These are phyloP conservation scores for Dendrolimus pini DNA, from an alignment of 2,888 invertebrate species.

Conservation along the genomic window DNA sequence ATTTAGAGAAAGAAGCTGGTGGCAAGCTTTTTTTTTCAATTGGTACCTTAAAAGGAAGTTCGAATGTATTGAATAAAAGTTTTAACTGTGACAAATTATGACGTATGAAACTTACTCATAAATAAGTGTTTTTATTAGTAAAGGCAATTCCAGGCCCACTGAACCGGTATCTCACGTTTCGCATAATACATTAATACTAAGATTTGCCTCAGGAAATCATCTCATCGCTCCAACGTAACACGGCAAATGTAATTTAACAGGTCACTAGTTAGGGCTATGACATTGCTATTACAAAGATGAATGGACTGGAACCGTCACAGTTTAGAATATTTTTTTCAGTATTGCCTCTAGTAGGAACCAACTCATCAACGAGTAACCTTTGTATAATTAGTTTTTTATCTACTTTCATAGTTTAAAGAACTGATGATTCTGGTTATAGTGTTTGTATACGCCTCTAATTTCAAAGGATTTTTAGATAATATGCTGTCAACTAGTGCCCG, in stretches of 20 bases:
- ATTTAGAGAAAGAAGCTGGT: no score
- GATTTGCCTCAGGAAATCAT: slow-evolving; percentile 15
- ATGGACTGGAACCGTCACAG: slow-evolving; percentile 35
- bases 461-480: no score
- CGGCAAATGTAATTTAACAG: slow-evolving; percentile 46
- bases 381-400: slow-evolving; percentile 38
- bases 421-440: neutral
- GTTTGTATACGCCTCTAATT: no score
- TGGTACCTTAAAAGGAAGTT: no score
- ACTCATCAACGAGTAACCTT: slow-evolving; percentile 20
- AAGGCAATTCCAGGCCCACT: no score
- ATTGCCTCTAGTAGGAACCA: slow-evolving; percentile 28
- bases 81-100: no score
- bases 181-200: neutral
- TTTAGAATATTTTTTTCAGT: slow-evolving; percentile 36
- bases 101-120: no score
- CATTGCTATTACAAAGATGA: slow-evolving; percentile 28
- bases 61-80: no score
- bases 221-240: slow-evolving; percentile 13
- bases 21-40: no score
- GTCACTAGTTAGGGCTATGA: slow-evolving; percentile 43
- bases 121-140: no score
- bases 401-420: slow-evolving; percentile 6
- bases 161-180: neutral
- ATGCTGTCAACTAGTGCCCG: no score